Conservation (phyloP, 2,797 vertebrate species). For the Molossus alvarezi region DNA sequence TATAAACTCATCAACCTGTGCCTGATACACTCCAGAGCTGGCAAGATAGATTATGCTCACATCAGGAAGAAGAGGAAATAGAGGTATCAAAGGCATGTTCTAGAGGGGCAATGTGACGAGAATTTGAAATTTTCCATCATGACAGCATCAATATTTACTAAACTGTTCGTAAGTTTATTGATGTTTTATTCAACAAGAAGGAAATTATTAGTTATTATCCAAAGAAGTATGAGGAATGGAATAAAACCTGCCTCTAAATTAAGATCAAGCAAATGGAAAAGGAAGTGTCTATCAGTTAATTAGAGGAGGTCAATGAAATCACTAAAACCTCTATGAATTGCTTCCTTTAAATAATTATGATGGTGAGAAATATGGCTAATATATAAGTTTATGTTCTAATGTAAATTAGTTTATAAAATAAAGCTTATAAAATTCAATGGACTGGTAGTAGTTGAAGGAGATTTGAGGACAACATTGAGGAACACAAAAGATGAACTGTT, state of each 20-base stretch:
- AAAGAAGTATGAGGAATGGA: constrained; percentile 5
- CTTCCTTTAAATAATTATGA: constrained; percentile 58
- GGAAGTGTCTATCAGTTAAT: background rate
- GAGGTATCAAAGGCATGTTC: background rate
- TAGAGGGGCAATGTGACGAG: background rate
- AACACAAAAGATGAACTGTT: background rate
- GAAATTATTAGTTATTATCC: background rate
- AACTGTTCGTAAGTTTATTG: constrained; percentile 47
- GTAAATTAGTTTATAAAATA: constrained; percentile 29
- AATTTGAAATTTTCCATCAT: constrained; percentile 43
- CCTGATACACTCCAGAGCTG: background rate
- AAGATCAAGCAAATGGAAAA: constrained; percentile 17
- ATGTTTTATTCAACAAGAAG: constrained; percentile 13
- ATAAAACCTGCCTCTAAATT: constrained; percentile 52
- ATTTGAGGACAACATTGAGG: constrained; percentile 6
- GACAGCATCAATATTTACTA: background rate
- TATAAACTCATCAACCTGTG: background rate
- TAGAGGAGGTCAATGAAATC: constrained; percentile 16
- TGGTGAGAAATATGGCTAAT: constrained; percentile 57
- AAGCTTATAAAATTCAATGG: constrained; percentile 50
- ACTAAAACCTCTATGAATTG: constrained; percentile 14
- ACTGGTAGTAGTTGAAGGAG: background rate
- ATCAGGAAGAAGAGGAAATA: constrained; percentile 17
- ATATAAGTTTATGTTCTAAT: background rate
- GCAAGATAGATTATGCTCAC: background rate